A percentile compares a stretch with the other conserved stretches of the same genome.
Evolutionary conservation across 2,888 invertebrate species (phyloP).

Genomic region (Prenolepis imparis): DNA sequence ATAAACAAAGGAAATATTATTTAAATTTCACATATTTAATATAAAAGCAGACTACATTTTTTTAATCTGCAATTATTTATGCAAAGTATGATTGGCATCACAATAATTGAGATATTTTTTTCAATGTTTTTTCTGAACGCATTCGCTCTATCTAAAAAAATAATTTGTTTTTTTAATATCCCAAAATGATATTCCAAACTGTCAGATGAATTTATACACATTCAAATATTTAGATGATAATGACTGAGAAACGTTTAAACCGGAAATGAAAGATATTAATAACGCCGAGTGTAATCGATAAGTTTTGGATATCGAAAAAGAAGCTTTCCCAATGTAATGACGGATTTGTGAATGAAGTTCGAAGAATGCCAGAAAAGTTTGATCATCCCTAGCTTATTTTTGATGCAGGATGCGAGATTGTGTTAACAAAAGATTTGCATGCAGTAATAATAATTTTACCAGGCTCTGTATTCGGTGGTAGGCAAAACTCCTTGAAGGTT

Average conservation of each 20-base stretch:
- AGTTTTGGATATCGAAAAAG: background rate
- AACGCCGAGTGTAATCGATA: background rate
- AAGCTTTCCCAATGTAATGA: background rate
- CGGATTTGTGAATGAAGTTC: background rate
- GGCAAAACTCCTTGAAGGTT: slow-evolving; percentile 96
- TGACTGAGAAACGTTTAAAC: too few species aligned
- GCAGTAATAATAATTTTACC: slow-evolving; percentile 82
- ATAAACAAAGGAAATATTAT: background rate
- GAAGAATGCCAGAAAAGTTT: too few species aligned
- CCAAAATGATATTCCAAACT: background rate
- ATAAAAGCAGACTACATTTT: background rate
- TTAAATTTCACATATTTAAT: background rate
- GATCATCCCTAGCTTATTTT: background rate
- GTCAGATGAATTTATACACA: background rate
- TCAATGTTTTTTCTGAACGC: background rate
- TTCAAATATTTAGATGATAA: too few species aligned
- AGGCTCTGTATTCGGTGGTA: slow-evolving; percentile 87
- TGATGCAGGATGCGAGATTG: background rate
- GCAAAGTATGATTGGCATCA: too few species aligned
- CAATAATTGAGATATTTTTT: background rate
- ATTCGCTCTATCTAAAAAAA: background rate
- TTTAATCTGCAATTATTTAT: background rate
- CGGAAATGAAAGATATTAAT: background rate
- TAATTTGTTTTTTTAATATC: background rate
- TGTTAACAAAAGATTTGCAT: slow-evolving; percentile 23